Evolutionary conservation across 1,140 invertebrate genomes (phyloP).

Genomic region (Rhopalosiphum padi): DNA sequence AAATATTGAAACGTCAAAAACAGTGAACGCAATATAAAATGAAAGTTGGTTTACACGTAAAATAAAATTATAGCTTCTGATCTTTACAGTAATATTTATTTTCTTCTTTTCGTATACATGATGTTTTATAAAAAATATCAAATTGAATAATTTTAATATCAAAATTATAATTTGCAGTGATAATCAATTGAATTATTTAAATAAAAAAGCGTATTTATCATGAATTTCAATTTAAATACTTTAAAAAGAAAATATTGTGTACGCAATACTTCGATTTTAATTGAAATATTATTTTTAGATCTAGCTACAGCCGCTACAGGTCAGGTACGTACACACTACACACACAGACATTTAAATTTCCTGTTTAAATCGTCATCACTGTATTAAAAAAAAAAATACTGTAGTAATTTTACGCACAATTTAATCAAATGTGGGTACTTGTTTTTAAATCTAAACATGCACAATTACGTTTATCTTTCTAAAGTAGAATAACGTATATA

Average conservation of each 20-base stretch:
- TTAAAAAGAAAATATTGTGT: too few relatives aligned
- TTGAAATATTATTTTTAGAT: background rate
- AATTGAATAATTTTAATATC: background rate
- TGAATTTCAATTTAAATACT: background rate
- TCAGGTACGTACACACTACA: background rate
- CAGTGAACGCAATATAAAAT: background rate
- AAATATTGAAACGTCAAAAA: conserved; percentile 19
- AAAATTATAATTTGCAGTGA: background rate
- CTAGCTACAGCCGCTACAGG: too few relatives aligned
- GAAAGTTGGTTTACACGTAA: background rate
- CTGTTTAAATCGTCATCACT: background rate
- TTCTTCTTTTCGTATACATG: background rate
- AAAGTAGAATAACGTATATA: background rate
- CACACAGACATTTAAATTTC: background rate
- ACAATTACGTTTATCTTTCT: background rate
- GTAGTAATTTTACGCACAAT: background rate
- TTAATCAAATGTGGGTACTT: background rate
- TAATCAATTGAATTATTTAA: background rate
- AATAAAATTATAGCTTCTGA: background rate
- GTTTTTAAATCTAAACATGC: too few relatives aligned
- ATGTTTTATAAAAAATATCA: background rate
- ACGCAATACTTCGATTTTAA: too few relatives aligned
- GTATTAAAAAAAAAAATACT: background rate
- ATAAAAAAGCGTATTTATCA: background rate
- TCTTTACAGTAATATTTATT: background rate